Evolutionary conservation across 2,113 vertebrate species (phyloP), one percentile per base, ranked within the genome.

Genomic region (Zonotrichia leucophrys): DNA sequence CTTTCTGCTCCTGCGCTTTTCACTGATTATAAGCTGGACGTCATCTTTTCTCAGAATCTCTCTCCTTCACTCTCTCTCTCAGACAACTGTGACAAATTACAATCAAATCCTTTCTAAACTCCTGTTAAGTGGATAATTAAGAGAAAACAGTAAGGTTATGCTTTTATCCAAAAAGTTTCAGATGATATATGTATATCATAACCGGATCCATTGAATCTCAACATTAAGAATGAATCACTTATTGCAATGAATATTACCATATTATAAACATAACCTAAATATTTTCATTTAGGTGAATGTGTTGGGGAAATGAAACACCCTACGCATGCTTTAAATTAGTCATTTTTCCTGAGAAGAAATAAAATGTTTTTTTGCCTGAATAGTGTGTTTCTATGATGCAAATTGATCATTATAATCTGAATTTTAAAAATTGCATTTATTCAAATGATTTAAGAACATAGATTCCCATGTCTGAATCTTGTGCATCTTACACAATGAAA

Each of bases 121-220:
- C 41, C 30, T 50, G 16, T n/a, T 47, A 63, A 21, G 10, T 7
- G 41, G 42, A 33, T 23, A 70, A 8, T 49, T 49, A 82, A 76
- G 10, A 50, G 14, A 80, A 77, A 74, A 55, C 7, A 60, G 31
- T 8, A 80, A 59, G 5, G 8, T 62, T 62, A 19, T 35, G 7
- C 15, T 67, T 76, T 63, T 7, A 75, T 67, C 14, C 56, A 70
- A 46, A 73, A 87, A 19, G 4, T 59, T 92, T 81, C 64, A 89
- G 33, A 25, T 47, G 2, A 2, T 16, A 39, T 39, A 25, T 63
- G 25, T 12, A 9, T 76, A 60, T 60, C 0, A 0, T 60, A 81
- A 59, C 14, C 22, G 13, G 5, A 42, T 11, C 18, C 13, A 31
- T 2, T 58, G 31, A 62, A 58, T 69, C 19, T 76, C 68, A 81